These are phyloP conservation scores for Venustoraphidia nigricollis DNA, from an alignment of 2,888 invertebrate species.

Conservation along the genomic window DNA sequence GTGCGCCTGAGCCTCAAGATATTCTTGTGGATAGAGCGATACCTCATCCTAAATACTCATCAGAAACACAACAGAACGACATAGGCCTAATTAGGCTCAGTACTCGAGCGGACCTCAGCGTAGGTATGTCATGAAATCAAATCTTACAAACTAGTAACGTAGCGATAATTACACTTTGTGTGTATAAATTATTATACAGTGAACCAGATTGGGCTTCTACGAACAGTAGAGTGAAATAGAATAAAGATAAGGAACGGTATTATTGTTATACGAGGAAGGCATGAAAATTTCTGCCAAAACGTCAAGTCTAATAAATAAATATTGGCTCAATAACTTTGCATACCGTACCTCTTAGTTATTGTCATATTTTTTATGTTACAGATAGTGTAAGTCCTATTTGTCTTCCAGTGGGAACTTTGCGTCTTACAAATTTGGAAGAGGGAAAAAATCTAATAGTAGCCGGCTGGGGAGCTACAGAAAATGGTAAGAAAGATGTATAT, in stretches of 20 bases:
- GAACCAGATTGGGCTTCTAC: no score
- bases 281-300: no score
- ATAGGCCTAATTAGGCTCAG: conserved; percentile 36
- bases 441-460: conserved; percentile 42
- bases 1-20: conserved; percentile 32
- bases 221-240: no score
- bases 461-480: conserved; percentile 60
- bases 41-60: conserved; percentile 36
- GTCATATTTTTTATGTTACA: conserved; percentile 16
- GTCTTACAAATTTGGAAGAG: conserved; percentile 24
- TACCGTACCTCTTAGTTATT: no score
- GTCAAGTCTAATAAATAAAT: no score
- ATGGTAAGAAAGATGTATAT: conserved; percentile 24
- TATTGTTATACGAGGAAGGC: no score
- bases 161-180: no score
- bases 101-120: conserved; percentile 25
- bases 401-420: conserved; percentile 23
- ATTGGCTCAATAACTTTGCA: no score
- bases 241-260: no score
- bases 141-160: no score
- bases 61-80: conserved; percentile 35
- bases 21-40: conserved; percentile 31
- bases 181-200: no score
- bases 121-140: neutral
- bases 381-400: conserved; percentile 30